Evolutionary conservation across 1,140 invertebrate genomes (phyloP).

Genomic region (Ostrea denselamellosa): DNA sequence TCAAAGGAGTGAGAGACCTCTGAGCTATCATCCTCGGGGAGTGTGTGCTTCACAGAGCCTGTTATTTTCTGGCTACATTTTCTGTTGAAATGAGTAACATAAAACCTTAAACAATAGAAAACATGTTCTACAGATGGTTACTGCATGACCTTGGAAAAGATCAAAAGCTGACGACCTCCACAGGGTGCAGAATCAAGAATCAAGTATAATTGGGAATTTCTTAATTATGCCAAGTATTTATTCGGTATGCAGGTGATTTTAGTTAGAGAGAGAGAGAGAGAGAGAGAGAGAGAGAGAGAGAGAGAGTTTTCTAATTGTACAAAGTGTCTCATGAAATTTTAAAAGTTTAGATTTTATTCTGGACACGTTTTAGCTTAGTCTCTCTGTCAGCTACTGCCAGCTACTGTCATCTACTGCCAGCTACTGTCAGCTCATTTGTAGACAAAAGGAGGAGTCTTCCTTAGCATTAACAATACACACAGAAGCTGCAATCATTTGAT

Average conservation of each 20-base stretch:
- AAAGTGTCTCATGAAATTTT: too few species aligned
- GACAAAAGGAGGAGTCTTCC: too few species aligned
- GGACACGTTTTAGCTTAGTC: too few species aligned
- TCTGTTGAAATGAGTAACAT: not conserved
- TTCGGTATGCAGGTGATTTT: not conserved
- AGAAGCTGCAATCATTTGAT: not conserved
- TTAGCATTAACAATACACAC: not conserved
- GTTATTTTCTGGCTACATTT: constrained; percentile 2
- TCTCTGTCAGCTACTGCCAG: too few species aligned
- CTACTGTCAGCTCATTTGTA: too few species aligned
- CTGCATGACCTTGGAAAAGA: not conserved
- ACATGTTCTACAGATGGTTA: not conserved
- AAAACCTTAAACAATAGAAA: not conserved
- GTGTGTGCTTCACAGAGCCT: not conserved
- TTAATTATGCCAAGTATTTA: constrained; percentile 15
- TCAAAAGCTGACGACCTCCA: not conserved
- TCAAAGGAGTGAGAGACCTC: not conserved
- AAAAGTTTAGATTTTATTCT: too few species aligned
- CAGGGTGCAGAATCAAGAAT: not conserved
- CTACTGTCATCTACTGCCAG: too few species aligned
- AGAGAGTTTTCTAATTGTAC: not conserved
- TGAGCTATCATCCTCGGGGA: not conserved
- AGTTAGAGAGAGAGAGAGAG: not conserved
- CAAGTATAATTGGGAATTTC: not conserved
- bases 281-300: not conserved